These are phyloP conservation scores for Diplolepis rosae DNA, from an alignment of 2,888 invertebrate species.

Conservation along the genomic window DNA sequence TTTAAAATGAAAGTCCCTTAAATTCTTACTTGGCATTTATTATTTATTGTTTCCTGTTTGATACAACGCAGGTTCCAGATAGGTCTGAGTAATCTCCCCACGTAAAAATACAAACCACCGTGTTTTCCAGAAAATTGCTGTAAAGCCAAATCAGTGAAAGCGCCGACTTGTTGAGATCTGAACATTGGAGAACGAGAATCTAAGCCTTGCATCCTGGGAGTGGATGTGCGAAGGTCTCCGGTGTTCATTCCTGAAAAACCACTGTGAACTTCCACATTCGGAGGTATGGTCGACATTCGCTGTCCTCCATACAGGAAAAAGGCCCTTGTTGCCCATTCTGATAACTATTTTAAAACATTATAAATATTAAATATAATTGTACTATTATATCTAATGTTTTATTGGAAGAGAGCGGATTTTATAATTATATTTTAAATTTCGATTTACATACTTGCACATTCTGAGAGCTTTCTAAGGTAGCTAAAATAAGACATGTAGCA, in stretches of 20 bases:
- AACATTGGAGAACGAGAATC: constrained; percentile 52
- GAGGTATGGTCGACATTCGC: constrained; percentile 52
- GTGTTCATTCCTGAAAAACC: constrained; percentile 51
- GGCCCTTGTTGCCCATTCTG: constrained; percentile 92
- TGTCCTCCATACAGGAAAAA: constrained; percentile 95
- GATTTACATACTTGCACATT: constrained; percentile 79
- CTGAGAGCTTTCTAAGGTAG: constrained; percentile 81
- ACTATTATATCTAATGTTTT: too few species aligned
- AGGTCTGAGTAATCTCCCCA: constrained; percentile 89
- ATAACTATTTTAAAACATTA: constrained; percentile 70
- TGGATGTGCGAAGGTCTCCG: constrained; percentile 66
- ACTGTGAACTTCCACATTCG: constrained; percentile 56
- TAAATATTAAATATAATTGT: background rate
- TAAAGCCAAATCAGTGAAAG: constrained; percentile 58
- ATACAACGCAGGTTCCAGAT: constrained; percentile 91
- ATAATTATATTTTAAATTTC: background rate
- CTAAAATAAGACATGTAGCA: constrained; percentile 89
- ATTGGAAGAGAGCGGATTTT: background rate
- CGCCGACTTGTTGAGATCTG: constrained; percentile 56
- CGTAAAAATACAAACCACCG: constrained; percentile 93
- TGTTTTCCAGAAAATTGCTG: constrained; percentile 86
- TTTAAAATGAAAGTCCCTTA: too few species aligned
- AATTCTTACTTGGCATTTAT: constrained; percentile 56
- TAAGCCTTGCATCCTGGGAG: constrained; percentile 61
- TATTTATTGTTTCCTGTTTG: constrained; percentile 73